Conservation (phyloP, 92 coral and sea anemone genomes). For the Actinernus sp. region DNA sequence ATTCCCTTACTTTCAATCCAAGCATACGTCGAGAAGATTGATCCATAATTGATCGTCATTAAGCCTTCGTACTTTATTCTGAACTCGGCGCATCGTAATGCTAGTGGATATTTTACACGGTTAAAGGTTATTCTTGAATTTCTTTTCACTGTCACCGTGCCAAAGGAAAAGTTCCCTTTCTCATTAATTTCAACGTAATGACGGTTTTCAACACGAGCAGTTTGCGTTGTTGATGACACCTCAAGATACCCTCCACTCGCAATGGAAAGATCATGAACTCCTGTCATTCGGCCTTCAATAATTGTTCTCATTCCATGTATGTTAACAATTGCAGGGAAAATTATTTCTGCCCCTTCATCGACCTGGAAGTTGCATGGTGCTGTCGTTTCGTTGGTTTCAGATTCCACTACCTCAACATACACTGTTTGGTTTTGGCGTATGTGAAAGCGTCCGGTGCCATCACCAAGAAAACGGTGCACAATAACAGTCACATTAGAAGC, state of each 20-base stretch:
- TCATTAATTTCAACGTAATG: conserved; percentile 52
- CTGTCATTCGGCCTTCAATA: conserved; percentile 73
- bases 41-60: conserved; percentile 59
- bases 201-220: conserved; percentile 68
- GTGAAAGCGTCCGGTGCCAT: conserved; percentile 74
- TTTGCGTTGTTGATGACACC: conserved; percentile 63
- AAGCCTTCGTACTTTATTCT: conserved; percentile 66
- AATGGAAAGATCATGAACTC: conserved; percentile 59
- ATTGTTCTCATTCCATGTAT: conserved; percentile 55
- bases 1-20: conserved; percentile 64
- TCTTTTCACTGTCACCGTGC: conserved; percentile 59
- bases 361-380: conserved; percentile 72
- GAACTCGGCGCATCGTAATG: conserved; percentile 43
- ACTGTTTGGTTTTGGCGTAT: conserved; percentile 63
- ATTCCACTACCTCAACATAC: conserved; percentile 78
- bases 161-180: conserved; percentile 73
- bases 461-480: conserved; percentile 75
- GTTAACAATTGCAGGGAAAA: conserved; percentile 59
- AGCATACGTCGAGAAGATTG: conserved; percentile 46
- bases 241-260: conserved; percentile 57
- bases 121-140: conserved; percentile 38
- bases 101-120: conserved; percentile 40
- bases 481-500: conserved; percentile 67
- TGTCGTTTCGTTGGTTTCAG: conserved; percentile 59
- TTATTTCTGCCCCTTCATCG: conserved; percentile 70